Percentiles rank a stretch among this genome's conserved stretches.
phyloP scores from a whole-genome alignment of 2,113 vertebrate genomes.

The Cygnus buccinator region DNA sequence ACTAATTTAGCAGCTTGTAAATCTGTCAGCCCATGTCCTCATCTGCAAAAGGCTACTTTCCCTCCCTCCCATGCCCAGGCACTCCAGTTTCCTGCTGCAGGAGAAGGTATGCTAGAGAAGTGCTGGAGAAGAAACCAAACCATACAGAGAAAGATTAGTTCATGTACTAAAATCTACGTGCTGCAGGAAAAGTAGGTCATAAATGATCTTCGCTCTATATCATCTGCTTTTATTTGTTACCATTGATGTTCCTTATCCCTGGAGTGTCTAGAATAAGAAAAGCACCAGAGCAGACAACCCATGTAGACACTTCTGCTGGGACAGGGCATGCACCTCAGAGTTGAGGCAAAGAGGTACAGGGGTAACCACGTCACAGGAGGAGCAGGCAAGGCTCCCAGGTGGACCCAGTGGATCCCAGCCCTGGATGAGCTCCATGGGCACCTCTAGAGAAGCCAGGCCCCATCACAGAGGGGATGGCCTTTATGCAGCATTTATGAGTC shows the following conservation, averaged over 20 bases:
- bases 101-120: background rate
- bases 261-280: background rate
- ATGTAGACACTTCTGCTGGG: background rate
- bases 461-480: accelerated
- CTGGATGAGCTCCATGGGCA: background rate
- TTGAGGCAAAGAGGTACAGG: background rate
- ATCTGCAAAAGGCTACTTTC: background rate
- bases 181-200: background rate
- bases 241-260: background rate
- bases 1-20: background rate
- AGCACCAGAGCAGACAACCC: accelerated
- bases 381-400: background rate
- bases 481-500: background rate
- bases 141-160: background rate
- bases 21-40: background rate
- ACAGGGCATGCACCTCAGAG: background rate
- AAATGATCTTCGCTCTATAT: background rate
- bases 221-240: background rate
- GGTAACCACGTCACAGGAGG: background rate
- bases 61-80: background rate
- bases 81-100: background rate
- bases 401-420: background rate
- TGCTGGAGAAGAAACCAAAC: background rate
- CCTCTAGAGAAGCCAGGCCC: background rate
- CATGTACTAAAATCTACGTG: accelerated